Evolutionary conservation across 1,140 invertebrate species (phyloP), one percentile per base, ranked within the genome.

Genomic region (Drosophila ohnishii): DNA sequence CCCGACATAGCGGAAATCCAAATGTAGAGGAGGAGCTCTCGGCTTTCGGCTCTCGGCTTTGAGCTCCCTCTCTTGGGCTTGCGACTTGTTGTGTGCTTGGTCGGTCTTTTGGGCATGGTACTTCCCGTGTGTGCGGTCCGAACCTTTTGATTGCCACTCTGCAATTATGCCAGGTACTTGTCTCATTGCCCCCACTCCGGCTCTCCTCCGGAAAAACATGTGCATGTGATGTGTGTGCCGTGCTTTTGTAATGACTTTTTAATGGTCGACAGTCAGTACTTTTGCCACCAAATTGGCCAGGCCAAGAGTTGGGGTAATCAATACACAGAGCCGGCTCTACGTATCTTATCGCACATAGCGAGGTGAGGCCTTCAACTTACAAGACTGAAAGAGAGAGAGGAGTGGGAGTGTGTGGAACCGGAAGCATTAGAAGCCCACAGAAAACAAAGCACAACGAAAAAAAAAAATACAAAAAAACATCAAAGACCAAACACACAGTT

Each of bases 381-480:
- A 73, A 56, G 47, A 30, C 0, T 19, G 50, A 19, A n/a, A n/a
- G 25, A n/a, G 42, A 59, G 50, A 45, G 34, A 32, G 37, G 32
- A 32, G 40, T 45, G 35, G 35, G 51, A 37, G 51, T 25, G 51
- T 75, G 71, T 59, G 65, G 53, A 79, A 86, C 83, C 83, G 83
- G 83, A 86, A 86, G 83, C 83, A 87, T 86, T 86, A 87, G 82
- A 82, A 71, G 70, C 75, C 74, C 63, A 75, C 70, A 57, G 56
- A 44, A 44, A 13, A 60, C 51, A 62, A 72, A 57, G 44, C 37
- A 61, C 53, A 57, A 47, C 56, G 40, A 74, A 69, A 80, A 70
- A 59, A 19, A 78, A 47, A 47, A 13, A 72, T 45, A n/a, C n/a
- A 19, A 50, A 37, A 19, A 53, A 50, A 37, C 51, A 53, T 50